Percentiles rank a stretch among this genome's conserved stretches.
These are phyloP conservation scores for Poeciliopsis paucimaculata DNA, from an alignment of 2,797 vertebrate genomes.

Conservation along the genomic window DNA sequence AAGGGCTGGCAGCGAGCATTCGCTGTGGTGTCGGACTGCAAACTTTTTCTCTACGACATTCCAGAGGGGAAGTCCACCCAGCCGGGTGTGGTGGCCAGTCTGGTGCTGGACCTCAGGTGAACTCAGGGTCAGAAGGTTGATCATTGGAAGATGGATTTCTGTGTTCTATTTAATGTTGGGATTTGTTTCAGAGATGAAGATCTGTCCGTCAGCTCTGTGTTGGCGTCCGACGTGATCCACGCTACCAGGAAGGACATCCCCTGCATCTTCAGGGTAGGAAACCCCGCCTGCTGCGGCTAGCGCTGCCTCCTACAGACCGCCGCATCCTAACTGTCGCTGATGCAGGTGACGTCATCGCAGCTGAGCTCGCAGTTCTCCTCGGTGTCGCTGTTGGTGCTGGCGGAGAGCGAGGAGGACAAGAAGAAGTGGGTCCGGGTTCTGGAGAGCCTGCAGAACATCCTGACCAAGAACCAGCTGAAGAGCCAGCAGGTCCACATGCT, in stretches of 20 bases:
- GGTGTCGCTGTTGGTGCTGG: conserved; percentile 91
- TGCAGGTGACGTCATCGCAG: conserved; percentile 91
- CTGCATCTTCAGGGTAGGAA: conserved; percentile 90
- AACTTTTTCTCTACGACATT: conserved; percentile 94
- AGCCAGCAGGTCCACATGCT: conserved; percentile 87
- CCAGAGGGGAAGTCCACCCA: conserved; percentile 95
- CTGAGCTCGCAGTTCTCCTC: conserved; percentile 86
- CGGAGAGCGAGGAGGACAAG: conserved; percentile 94
- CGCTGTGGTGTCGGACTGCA: conserved; percentile 95
- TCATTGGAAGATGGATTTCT: background rate
- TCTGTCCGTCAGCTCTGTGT: conserved; percentile 93
- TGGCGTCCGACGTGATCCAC: conserved; percentile 95
- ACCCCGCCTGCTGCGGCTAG: background rate
- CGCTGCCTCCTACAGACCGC: background rate
- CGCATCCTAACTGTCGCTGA: background rate
- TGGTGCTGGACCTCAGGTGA: conserved; percentile 96
- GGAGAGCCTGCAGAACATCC: conserved; percentile 91
- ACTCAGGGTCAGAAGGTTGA: background rate
- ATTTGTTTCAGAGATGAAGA: conserved; percentile 88
- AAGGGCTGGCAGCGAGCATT: conserved; percentile 97
- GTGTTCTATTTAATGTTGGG: background rate
- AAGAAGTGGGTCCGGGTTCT: conserved; percentile 96
- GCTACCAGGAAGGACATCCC: conserved; percentile 95
- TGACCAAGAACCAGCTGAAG: conserved; percentile 90
- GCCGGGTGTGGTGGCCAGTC: conserved; percentile 88